phyloP scores from a whole-genome alignment of 2,888 invertebrate genomes.

The Caenorhabditis drosophilae region DNA sequence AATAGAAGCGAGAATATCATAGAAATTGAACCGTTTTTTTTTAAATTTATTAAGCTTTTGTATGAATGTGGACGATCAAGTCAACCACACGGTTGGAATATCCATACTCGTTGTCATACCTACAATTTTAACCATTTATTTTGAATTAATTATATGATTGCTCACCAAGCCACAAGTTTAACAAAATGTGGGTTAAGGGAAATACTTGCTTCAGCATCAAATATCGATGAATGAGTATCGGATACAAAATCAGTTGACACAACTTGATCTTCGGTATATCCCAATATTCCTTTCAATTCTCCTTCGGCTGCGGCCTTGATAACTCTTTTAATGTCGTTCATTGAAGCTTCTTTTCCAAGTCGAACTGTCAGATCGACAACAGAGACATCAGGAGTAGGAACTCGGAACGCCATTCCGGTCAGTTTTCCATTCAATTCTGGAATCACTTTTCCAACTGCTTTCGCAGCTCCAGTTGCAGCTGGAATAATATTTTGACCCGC shows the following conservation, averaged over 20 bases:
- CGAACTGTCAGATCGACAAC: conserved; percentile 90
- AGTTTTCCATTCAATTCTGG: conserved; percentile 76
- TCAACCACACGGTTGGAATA: conserved; percentile 97
- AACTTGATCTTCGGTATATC: conserved; percentile 91
- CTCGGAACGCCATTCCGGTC: conserved; percentile 98
- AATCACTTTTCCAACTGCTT: conserved; percentile 88
- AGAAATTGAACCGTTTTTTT: no score
- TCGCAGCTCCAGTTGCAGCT: conserved; percentile 95
- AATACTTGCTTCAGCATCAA: conserved; percentile 95
- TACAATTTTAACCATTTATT: conserved; percentile 37
- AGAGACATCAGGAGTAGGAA: conserved; percentile 92
- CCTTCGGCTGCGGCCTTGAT: conserved; percentile 83
- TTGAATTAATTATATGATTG: background rate
- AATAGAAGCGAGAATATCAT: no score
- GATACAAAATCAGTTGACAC: conserved; percentile 95
- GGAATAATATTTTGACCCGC: conserved; percentile 99
- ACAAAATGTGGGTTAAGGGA: conserved; percentile 91
- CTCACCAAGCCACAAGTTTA: conserved; percentile 89
- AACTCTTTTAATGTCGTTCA: conserved; percentile 86
- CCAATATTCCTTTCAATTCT: conserved; percentile 85
- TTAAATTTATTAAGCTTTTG: conserved; percentile 16
- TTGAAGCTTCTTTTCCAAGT: conserved; percentile 75
- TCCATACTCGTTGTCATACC: conserved; percentile 97
- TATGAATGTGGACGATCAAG: conserved; percentile 87
- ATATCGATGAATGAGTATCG: conserved; percentile 87